A percentile compares a stretch with the other conserved stretches of the same genome.
These are phyloP conservation scores for Hirtodrosophila duncani DNA, from an alignment of 2,888 invertebrate genomes.

Conservation along the genomic window DNA sequence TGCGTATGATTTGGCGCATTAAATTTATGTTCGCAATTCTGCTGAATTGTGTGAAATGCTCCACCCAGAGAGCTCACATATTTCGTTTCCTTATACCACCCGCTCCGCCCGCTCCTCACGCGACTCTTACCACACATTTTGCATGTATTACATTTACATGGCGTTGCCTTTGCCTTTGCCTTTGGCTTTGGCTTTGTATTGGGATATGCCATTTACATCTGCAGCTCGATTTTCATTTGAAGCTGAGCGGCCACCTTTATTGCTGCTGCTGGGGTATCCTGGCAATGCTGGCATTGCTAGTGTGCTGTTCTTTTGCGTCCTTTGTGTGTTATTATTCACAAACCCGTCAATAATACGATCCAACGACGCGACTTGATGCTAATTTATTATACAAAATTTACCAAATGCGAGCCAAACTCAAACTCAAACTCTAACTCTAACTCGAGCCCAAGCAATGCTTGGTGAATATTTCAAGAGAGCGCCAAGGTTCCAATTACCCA, in stretches of 20 bases:
- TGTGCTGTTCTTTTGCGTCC: conserved; percentile 35
- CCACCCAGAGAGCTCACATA: background rate
- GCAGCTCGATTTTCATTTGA: conserved; percentile 49
- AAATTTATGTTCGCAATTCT: conserved; percentile 71
- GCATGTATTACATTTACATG: conserved; percentile 48
- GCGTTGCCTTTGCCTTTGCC: conserved; percentile 26
- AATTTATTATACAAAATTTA: conserved; percentile 61
- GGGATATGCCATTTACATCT: no score
- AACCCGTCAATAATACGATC: conserved; percentile 72
- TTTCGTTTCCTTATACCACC: no score
- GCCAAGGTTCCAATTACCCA: conserved; percentile 67
- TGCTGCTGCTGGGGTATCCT: conserved; percentile 29
- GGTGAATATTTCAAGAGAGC: conserved; percentile 56
- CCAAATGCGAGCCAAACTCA: conserved; percentile 22
- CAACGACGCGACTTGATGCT: conserved; percentile 67
- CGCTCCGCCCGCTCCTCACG: background rate
- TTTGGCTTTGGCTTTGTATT: conserved; percentile 29
- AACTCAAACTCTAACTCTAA: no score
- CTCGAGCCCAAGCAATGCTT: conserved; percentile 36
- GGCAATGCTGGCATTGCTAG: background rate
- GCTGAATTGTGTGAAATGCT: conserved; percentile 56
- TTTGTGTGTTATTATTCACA: conserved; percentile 72
- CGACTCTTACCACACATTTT: background rate
- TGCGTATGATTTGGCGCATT: conserved; percentile 69
- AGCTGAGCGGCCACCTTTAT: conserved; percentile 17